Evolutionary conservation across 1,140 invertebrate species (phyloP).

Genomic region (Theocolax elegans): DNA sequence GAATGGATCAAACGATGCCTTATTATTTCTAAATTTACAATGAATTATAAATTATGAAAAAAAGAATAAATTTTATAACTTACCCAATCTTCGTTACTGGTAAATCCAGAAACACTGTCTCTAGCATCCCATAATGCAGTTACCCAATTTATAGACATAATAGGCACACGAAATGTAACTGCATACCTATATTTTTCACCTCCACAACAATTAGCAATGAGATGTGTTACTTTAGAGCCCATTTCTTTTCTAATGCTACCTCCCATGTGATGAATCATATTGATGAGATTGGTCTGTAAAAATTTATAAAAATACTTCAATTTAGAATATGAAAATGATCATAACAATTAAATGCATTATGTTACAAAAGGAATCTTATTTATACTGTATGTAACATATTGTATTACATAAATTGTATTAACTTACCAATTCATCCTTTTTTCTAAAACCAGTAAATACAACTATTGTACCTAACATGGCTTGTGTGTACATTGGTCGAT

Average conservation of each 20-base stretch:
- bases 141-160: constrained; percentile 90
- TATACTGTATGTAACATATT: background rate
- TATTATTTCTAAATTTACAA: constrained; percentile 19
- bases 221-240: constrained; percentile 87
- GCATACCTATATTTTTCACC: constrained; percentile 91
- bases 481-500: constrained; percentile 85
- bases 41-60: background rate
- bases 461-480: constrained; percentile 87
- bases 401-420: constrained; percentile 40
- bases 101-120: constrained; percentile 77
- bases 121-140: constrained; percentile 83
- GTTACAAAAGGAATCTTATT: background rate
- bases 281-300: constrained; percentile 81
- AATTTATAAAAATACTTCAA: constrained; percentile 16
- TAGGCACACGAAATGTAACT: constrained; percentile 86
- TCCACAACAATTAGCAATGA: constrained; percentile 86
- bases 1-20: background rate
- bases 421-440: constrained; percentile 87
- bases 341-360: background rate
- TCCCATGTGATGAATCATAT: constrained; percentile 92
- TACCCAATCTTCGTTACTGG: constrained; percentile 73
- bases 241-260: constrained; percentile 92
- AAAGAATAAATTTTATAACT: constrained; percentile 52
- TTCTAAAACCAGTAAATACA: constrained; percentile 90
- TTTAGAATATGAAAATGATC: background rate